Evolutionary conservation across 2,888 invertebrate genomes (phyloP).

Genomic region (Cordylochernes scorpioides): DNA sequence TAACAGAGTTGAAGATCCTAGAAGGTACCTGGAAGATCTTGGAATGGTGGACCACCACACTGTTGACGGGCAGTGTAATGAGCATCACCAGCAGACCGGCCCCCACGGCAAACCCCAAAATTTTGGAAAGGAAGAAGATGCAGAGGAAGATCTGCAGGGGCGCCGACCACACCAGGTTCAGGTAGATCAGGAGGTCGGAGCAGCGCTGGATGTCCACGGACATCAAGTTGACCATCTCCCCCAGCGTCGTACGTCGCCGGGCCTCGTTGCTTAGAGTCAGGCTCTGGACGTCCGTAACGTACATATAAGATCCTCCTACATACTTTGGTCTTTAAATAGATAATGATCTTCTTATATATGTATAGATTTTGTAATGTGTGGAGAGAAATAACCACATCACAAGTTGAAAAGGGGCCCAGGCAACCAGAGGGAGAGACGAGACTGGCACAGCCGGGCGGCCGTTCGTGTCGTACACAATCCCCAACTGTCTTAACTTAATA

Average conservation of each 20-base stretch:
- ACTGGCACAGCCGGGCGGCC: no score
- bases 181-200: slow-evolving; percentile 50
- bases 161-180: slow-evolving; percentile 60
- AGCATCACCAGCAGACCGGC: slow-evolving; percentile 79
- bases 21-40: slow-evolving; percentile 1
- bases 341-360: no score
- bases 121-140: slow-evolving; percentile 57
- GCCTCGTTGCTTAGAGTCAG: slow-evolving; percentile 14
- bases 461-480: no score
- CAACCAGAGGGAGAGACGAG: no score
- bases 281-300: slow-evolving; percentile 27
- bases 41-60: slow-evolving; percentile 35
- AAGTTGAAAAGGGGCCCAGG: no score
- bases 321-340: no score
- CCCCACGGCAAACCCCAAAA: slow-evolving; percentile 44
- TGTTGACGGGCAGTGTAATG: slow-evolving; percentile 63
- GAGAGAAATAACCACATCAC: no score
- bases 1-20: no score
- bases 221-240: slow-evolving; percentile 76
- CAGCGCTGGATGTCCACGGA: slow-evolving; percentile 67
- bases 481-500: no score
- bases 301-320: no score
- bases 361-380: no score
- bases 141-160: slow-evolving; percentile 62
- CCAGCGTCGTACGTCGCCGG: slow-evolving; percentile 36